Percentiles rank a stretch among this genome's conserved stretches.
phyloP scores from a whole-genome alignment of 64 coral and sea anemone genomes.

The Dendrophyllia cribrosa region DNA sequence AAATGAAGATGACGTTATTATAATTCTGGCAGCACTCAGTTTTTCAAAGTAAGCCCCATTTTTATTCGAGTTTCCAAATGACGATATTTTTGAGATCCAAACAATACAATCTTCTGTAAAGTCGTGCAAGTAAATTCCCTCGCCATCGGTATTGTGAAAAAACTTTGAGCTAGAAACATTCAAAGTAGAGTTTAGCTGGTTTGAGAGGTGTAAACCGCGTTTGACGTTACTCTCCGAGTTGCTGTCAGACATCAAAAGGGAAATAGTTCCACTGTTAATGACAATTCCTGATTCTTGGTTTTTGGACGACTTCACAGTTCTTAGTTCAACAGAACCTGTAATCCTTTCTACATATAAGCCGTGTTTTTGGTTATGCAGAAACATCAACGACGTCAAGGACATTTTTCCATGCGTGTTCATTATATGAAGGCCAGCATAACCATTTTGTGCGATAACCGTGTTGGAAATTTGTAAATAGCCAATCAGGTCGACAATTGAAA shows the following conservation, averaged over 20 bases:
- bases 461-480: not conserved
- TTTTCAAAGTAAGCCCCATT: not conserved
- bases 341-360: not conserved
- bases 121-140: not conserved
- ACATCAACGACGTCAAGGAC: not conserved
- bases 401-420: not conserved
- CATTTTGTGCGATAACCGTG: not conserved
- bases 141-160: not conserved
- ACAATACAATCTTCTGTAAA: not conserved
- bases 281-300: constrained; percentile 27
- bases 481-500: not conserved
- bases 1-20: constrained; percentile 13
- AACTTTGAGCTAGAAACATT: not conserved
- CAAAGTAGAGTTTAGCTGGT: constrained; percentile 23
- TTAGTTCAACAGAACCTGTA: not conserved
- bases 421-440: not conserved
- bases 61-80: not conserved
- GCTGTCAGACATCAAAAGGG: not conserved
- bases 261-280: not conserved
- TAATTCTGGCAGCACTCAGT: not conserved
- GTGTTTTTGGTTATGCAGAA: not conserved
- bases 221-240: not conserved
- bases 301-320: not conserved
- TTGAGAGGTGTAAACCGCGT: not conserved
- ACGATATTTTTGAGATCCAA: not conserved